Percentiles rank a stretch among this genome's conserved stretches.
These are phyloP conservation scores for Stegastes partitus DNA, from an alignment of 2,113 vertebrate genomes.

Conservation along the genomic window DNA sequence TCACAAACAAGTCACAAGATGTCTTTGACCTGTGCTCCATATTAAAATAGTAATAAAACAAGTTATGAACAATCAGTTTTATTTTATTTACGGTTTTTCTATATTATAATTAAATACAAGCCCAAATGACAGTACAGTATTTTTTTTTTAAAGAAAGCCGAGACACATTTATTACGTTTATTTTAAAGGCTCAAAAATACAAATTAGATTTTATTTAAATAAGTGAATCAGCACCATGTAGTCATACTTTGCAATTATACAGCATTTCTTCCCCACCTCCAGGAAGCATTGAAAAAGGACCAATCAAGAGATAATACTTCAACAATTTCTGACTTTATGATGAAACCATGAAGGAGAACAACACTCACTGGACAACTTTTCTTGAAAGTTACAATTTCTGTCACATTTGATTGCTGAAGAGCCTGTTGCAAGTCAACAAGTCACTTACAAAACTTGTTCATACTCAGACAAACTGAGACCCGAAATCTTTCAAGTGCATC, in stretches of 20 bases:
- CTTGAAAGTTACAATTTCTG: neutral
- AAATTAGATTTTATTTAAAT: neutral
- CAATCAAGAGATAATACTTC: neutral
- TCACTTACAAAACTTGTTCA: neutral
- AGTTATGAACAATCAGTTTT: neutral
- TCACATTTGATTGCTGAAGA: neutral
- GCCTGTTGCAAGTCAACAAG: slow-evolving; percentile 4
- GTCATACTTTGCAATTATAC: neutral
- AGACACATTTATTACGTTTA: neutral
- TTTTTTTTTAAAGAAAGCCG: neutral
- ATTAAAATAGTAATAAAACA: neutral
- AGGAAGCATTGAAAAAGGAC: neutral
- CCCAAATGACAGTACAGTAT: neutral
- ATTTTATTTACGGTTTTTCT: neutral
- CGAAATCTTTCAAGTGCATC: neutral
- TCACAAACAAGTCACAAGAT: slow-evolving; percentile 26
- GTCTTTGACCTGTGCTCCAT: neutral
- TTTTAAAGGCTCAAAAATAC: neutral
- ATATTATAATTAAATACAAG: neutral
- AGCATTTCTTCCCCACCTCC: neutral
- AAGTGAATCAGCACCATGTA: neutral
- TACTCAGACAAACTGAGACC: neutral
- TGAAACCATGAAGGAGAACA: neutral
- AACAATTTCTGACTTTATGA: neutral
- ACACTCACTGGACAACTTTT: neutral